phyloP scores from a whole-genome alignment of 1,140 invertebrate species.

The Gryon sp. region DNA sequence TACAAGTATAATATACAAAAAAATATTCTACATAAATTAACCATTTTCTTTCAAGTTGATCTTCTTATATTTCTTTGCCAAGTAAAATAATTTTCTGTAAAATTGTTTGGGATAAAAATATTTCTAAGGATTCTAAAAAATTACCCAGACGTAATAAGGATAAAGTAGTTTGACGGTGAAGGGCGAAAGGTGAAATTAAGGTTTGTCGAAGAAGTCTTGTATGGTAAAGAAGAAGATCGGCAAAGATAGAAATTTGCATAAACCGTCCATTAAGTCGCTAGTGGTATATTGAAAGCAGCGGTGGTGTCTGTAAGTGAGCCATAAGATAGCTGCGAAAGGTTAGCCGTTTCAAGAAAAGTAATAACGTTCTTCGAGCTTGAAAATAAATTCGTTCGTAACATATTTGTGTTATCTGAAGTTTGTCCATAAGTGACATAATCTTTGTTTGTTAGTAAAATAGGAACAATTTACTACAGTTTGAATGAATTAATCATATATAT shows the following conservation, averaged over 20 bases:
- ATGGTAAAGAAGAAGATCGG: constrained; percentile 60
- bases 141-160: constrained; percentile 46
- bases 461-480: too few species aligned
- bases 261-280: constrained; percentile 73
- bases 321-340: constrained; percentile 65
- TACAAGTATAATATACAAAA: too few species aligned
- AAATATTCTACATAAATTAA: too few species aligned
- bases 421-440: constrained; percentile 45
- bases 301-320: constrained; percentile 70
- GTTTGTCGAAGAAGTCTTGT: constrained; percentile 57
- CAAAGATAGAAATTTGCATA: constrained; percentile 74
- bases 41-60: too few species aligned
- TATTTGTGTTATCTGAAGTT: constrained; percentile 46
- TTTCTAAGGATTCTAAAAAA: too few species aligned
- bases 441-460: too few species aligned
- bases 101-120: too few species aligned
- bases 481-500: too few species aligned
- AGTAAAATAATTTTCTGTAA: too few species aligned
- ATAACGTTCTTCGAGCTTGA: constrained; percentile 71
- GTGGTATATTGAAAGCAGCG: constrained; percentile 74
- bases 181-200: constrained; percentile 55
- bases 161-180: constrained; percentile 58
- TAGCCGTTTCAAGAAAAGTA: constrained; percentile 74
- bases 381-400: constrained; percentile 65
- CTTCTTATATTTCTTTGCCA: too few species aligned